Base-by-base conservation (phyloP, 1,140 invertebrate genomes). In the Condylostylus longicornis region DNA sequence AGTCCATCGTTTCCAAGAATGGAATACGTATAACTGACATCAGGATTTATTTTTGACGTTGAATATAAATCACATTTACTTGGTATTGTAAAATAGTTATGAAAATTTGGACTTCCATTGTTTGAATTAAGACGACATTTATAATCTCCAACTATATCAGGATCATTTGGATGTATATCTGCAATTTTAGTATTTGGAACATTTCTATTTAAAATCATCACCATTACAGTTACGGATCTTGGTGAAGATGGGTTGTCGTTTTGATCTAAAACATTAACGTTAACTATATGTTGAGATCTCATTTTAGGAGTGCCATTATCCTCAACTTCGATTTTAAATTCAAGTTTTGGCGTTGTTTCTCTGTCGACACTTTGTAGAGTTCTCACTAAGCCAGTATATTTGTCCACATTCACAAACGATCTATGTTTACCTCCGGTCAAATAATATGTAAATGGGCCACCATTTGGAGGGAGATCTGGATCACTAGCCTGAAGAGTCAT, bases 181-280 rank as follows among this genome's bases (percentile, higher is more conserved):
- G 87, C 90, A 42, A 97, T 79, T 62, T 82, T 82, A 27, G 84
- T 82, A 15, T 69, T 47, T 0, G 79, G 78, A 46, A 68, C 72
- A 33, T 68, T 67, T 33, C 75, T 74, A 48, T 83, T 81, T 44
- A 82, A 82, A 0, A 81, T 69, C 52, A 82, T 73, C 6, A 94
- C 76, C 18, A 86, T 62, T 15, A 94, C 70, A 44, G 82, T 79
- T 2, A 85, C 79, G 14, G 79, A 81, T 45, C 90, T 70, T 7
- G 86, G 68, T 12, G 74, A 75, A 1, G 89, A 90, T 5, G 89
- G 86, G 53, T 79, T 88, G 52, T 95, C 90, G 61, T 96, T 95
- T 57, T 86, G 77, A 62, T 96, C 91, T 5, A 79, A 55, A 3
- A 96, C 74, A 27, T 76, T 70, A 17, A 96, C 76, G 8, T 69